Base-by-base conservation (phyloP, 2,113 vertebrate species). In the Callipepla californica region DNA sequence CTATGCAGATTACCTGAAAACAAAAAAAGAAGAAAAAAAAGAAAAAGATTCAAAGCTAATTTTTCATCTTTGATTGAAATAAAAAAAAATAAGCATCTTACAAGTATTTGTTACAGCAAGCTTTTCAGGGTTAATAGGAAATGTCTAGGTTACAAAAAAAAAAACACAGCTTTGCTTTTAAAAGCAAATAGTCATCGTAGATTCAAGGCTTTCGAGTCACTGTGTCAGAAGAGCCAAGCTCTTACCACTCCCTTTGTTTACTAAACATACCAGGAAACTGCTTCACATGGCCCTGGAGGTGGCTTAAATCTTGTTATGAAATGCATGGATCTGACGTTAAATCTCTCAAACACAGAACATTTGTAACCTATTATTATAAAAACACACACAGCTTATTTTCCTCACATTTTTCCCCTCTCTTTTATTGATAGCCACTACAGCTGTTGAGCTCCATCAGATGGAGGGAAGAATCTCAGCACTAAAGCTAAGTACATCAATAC, bases 31-130 rank as follows among this genome's bases (percentile, higher is more conserved):
- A 40, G n/a, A 40, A 40, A 40, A 40, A 40, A 40, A 40, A 40
- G 10, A 40, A 40, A 40, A 40, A 3, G 1, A 66, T 65, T 68
- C 6, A n/a, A 78, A 26, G 28, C 58, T 57, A 57, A n/a, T 63
- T 84, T 86, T 68, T 91, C 47, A 47, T 22, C 16, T 7, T 82
- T 62, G 36, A 81, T 17, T 81, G 32, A 92, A 94, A 88, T 72
- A 67, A 79, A 57, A 79, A 79, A 57, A 73, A 16, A 7, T 20
- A 45, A 32, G 16, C 16, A 25, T 66, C 76, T 85, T 34, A 26
- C 11, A 65, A 75, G 28, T 32, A 7, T 0, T 88, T 68, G 23
- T n/a, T 91, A 74, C 55, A 87, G 21, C 23, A 67, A 59, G 53
- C 9, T 61, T 83, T 63, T 40, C 45, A 74, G 42, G 23, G 50